Evolutionary conservation across 2,113 vertebrate species (phyloP), one percentile per base, ranked within the genome.

Genomic region (Ranitomeya variabilis): DNA sequence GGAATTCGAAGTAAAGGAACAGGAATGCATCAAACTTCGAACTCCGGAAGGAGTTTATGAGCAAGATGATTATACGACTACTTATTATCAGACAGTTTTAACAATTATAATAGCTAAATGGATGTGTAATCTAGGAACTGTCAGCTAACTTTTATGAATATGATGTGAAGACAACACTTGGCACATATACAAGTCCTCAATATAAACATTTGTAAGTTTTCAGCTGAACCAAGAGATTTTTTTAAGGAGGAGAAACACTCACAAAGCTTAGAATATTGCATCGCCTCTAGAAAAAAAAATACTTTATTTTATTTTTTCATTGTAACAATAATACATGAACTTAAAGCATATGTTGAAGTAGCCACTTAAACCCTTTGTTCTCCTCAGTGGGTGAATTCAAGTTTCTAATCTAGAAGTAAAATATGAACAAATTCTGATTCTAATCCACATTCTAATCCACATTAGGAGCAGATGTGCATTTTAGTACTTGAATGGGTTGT

Each of bases 1-100:
- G 94, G 94, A 93, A 94, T 90, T 93, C 90, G 85, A 91, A 91
- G 86, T 89, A 90, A 92, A 92, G 91, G 91, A 60, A 12, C 85
- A 8, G 26, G 26, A 74, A 94, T 90, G 21, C 91, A 69, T 82
- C 82, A 94, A 66, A 93, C 94, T 93, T 92, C 90, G 77, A 87
- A 85, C 86, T 90, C 92, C 62, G 71, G 51, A 85, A 91, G 91
- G 90, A 94, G 91, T 86, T 86, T 87, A 85, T 90, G 89, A 51
- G 90, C 91, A n/a, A 80, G 93, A 89, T 86, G 0, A 0, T 84
- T 86, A 90, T 74, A 69, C 16, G 51, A 84, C 21, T 84, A 84
- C 82, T 84, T 69, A 84, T 67, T 83, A 67, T 67, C 37, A 66
- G 37, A 69, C 18, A 83, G 12, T 16, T 83, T 83, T 67, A 54